Evolutionary conservation across 23 tunicate genomes (phyloP), one percentile per base, ranked within the genome.

Genomic region (Diplosoma virens): DNA sequence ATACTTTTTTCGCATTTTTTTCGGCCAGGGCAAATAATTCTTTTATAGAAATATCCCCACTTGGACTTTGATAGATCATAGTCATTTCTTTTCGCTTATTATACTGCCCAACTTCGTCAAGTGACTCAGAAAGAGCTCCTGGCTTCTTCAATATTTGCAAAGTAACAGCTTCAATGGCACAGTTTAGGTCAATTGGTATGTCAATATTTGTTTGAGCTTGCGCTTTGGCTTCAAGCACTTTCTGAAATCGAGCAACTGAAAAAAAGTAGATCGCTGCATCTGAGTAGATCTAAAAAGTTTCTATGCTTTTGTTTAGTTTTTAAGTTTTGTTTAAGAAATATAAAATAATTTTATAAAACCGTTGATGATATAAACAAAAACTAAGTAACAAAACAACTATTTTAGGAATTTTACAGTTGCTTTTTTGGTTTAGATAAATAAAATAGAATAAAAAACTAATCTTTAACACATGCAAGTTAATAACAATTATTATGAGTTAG

Each of bases 161-260:
- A 17, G 61, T 55, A 4, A 55, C 61, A 9, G 61, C 61, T 17
- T 55, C 23, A 9, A 55, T 55, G 5, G 61, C 61, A 17, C 23
- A 25, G 5, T n/a, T 55, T 4, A 55, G 23, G 23, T 55, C 61
- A 55, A 55, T 55, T 55, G 61, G 61, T n/a, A 55, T 17, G 61
- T 55, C 61, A 18, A 55, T 55, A 25, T 55, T 55, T 5, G 61
- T 55, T 55, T 55, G 23, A 4, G n/a, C 22, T 55, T 55, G 5
- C 4, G 61, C 61, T 17, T 4, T n/a, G 5, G 4, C 61, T 9
- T 4, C 23, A 9, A 55, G 23, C 5, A 5, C 23, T 55, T n/a
- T 55, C 23, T 55, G 22, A 55, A 55, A 55, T 55, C 61, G 61
- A 25, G 22, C 17, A 55, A 55, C 61, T 55, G 61, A 17, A 55